Evolutionary conservation across 2,113 vertebrate species (phyloP), one percentile per base, ranked within the genome.

Genomic region (Galeopterus variegatus): DNA sequence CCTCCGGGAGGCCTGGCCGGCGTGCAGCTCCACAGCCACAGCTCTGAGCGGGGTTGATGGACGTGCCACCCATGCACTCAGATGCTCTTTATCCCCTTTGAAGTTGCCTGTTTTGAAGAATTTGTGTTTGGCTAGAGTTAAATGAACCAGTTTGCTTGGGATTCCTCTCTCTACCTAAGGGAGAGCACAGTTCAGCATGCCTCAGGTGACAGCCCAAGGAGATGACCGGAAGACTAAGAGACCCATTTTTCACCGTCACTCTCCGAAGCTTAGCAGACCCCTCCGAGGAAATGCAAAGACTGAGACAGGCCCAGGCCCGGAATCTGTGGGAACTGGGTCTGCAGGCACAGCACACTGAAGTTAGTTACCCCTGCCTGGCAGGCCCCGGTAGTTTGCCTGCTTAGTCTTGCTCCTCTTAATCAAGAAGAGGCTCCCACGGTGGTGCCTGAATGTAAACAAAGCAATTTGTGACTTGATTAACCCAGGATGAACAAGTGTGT

Each of bases 371-470:
- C 21, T 9, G 64, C 21, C 45, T 50, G 60, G 21, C 13, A 2
- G 12, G 12, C 21, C 24, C 36, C 60, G 7, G 77, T 13, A 48
- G 70, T 62, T 76, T 14, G 70, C 93, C 76, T 82, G 83, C 69
- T 88, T 82, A 31, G 4, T 76, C 93, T 96, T 91, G 75, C 65
- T 64, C 96, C 93, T 77, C 94, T 95, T 76, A 77, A 62, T 79
- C 96, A 92, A 77, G 60, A 80, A 92, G 77, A 95, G 41, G 81
- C 82, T 93, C 56, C 48, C 36, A 6, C 17, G 18, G n/a, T 45
- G 90, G 82, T 72, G 13, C 31, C 79, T 73, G 36, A 65, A 90
- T 75, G 67, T 87, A 88, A 97, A 85, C 75, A 97, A 93, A 96
- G 41, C 45, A 83, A 83, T 64, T 24, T 86, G 64, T 23, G 31